Conservation (phyloP, 2,888 invertebrate species). For the Cerastis leucographa region DNA sequence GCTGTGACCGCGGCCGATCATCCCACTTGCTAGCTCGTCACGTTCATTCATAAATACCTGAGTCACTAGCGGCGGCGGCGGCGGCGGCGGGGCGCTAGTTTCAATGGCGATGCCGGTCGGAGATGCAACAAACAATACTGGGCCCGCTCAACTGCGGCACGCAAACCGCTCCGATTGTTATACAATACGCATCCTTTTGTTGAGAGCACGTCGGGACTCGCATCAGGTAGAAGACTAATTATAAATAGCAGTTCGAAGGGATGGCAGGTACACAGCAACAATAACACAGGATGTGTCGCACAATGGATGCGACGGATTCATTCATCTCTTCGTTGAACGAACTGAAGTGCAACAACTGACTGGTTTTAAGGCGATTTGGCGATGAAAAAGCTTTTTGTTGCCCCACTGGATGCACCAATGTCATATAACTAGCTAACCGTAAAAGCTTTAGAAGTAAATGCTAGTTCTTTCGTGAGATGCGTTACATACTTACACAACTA, state of each 20-base stretch:
- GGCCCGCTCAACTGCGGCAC: constrained; percentile 76
- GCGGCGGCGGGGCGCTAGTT: constrained; percentile 72
- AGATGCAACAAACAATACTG: constrained; percentile 77
- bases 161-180: constrained; percentile 83
- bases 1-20: constrained; percentile 84
- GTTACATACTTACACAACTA: not conserved
- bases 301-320: constrained; percentile 73
- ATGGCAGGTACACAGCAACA: constrained; percentile 81
- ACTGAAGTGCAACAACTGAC: constrained; percentile 42
- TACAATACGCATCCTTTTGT: constrained; percentile 84
- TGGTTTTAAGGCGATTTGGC: constrained; percentile 54
- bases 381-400: constrained; percentile 38
- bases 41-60: constrained; percentile 91
- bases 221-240: constrained; percentile 87
- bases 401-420: constrained; percentile 2
- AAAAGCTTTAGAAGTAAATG: constrained; percentile 5
- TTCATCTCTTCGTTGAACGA: constrained; percentile 67
- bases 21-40: constrained; percentile 85
- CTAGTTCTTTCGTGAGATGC: not conserved
- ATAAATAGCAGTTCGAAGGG: constrained; percentile 80
- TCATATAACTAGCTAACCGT: constrained; percentile 4
- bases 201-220: constrained; percentile 80
- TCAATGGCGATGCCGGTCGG: constrained; percentile 72
- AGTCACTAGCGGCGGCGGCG: constrained; percentile 73
- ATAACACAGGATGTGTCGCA: constrained; percentile 86